phyloP scores from a whole-genome alignment of 2,888 invertebrate species.

The Rhimphoctona megacephalus region DNA sequence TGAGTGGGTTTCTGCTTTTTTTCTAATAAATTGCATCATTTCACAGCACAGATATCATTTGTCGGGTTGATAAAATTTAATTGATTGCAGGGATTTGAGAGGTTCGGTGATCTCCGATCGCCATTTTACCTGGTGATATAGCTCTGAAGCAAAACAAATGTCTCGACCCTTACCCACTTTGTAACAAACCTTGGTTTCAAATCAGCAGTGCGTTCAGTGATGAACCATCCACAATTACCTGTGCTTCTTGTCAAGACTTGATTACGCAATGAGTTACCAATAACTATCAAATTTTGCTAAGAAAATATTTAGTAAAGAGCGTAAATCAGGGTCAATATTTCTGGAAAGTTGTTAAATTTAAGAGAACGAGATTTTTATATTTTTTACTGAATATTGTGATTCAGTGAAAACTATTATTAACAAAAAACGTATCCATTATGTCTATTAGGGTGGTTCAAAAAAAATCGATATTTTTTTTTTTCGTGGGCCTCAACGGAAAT shows the following conservation, averaged over 20 bases:
- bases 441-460: no score
- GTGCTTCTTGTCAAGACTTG: background rate
- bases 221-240: background rate
- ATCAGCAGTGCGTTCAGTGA: background rate
- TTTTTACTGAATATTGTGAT: background rate
- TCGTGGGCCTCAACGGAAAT: no score
- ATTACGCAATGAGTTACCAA: background rate
- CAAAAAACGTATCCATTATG: background rate
- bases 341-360: background rate
- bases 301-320: background rate
- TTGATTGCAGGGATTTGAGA: background rate
- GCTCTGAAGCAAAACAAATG: slow-evolving; percentile 10
- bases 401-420: background rate
- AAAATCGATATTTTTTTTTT: no score
- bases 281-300: background rate
- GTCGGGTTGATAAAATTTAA: background rate
- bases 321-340: background rate
- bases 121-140: background rate
- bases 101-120: background rate
- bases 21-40: background rate
- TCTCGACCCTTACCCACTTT: background rate
- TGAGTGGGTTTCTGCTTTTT: background rate
- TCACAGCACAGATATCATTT: background rate
- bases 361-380: background rate
- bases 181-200: background rate